Conservation (phyloP, 2,797 vertebrate species). For the Hyperoplus lanceolatus region DNA sequence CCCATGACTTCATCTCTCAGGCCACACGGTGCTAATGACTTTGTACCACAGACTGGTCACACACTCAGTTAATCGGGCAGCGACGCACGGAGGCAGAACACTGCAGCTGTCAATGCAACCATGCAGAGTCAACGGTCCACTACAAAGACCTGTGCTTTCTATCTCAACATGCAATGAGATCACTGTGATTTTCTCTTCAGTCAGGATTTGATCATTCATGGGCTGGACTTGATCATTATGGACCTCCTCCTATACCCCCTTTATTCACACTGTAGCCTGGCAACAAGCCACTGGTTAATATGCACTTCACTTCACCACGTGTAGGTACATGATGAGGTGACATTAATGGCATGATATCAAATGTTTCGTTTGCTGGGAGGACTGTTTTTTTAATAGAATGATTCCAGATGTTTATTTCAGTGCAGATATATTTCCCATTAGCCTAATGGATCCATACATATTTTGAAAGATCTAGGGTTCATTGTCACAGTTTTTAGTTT, state of each 20-base stretch:
- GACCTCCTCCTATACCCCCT: slow-evolving; percentile 32
- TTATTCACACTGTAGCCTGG: slow-evolving; percentile 66
- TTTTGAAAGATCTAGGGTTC: neutral
- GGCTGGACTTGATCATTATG: slow-evolving; percentile 28
- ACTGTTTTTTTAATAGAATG: neutral
- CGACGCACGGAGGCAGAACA: neutral
- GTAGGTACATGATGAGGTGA: slow-evolving; percentile 5
- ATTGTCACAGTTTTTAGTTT: neutral
- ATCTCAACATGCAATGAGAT: slow-evolving; percentile 16
- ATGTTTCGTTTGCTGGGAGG: neutral
- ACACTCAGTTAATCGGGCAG: neutral
- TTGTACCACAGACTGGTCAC: slow-evolving; percentile 14
- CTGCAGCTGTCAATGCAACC: slow-evolving; percentile 21
- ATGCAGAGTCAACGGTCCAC: neutral
- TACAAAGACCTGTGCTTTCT: neutral
- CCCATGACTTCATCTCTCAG: slow-evolving; percentile 27
- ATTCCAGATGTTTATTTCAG: neutral
- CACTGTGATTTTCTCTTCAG: slow-evolving; percentile 8
- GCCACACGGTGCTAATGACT: slow-evolving; percentile 18
- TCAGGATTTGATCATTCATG: slow-evolving; percentile 20
- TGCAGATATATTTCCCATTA: neutral
- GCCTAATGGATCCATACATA: neutral
- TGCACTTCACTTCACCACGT: slow-evolving; percentile 33
- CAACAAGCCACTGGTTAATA: slow-evolving; percentile 67
- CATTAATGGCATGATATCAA: neutral